Conservation (phyloP, 2,113 vertebrate genomes). For the Eubucco bourcierii region DNA sequence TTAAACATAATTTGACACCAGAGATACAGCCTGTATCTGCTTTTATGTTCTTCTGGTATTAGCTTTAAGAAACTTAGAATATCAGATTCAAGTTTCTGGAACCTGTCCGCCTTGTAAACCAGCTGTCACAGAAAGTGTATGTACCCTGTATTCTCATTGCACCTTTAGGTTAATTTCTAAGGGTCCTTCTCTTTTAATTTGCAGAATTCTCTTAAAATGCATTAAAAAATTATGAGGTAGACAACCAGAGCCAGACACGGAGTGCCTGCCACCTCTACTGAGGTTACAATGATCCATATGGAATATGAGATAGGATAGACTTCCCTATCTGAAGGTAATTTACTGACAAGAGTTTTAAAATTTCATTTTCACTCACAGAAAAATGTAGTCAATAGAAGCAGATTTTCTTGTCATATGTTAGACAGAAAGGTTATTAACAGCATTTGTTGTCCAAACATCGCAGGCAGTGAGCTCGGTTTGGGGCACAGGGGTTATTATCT, state of each 20-base stretch:
- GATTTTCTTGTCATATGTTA: neutral
- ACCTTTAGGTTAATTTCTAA: neutral
- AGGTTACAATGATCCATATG: neutral
- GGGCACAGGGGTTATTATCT: neutral
- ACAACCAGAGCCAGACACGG: neutral
- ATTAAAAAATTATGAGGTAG: neutral
- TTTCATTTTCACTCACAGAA: neutral
- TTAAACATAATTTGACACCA: neutral
- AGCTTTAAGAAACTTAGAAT: neutral
- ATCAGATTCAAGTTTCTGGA: neutral
- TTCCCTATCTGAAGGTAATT: neutral
- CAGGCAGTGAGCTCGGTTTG: neutral
- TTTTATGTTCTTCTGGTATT: neutral
- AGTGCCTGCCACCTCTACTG: neutral
- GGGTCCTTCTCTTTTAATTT: neutral
- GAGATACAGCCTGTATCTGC: neutral
- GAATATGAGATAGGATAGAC: neutral
- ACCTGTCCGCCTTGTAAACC: neutral
- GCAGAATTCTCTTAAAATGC: neutral
- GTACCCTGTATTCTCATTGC: neutral
- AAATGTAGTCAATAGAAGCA: neutral
- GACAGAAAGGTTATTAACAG: neutral
- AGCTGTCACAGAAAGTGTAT: neutral
- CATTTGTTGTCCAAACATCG: neutral
- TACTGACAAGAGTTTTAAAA: neutral